Conservation (phyloP, 2,797 vertebrate genomes). For the Thamnophis elegans region DNA sequence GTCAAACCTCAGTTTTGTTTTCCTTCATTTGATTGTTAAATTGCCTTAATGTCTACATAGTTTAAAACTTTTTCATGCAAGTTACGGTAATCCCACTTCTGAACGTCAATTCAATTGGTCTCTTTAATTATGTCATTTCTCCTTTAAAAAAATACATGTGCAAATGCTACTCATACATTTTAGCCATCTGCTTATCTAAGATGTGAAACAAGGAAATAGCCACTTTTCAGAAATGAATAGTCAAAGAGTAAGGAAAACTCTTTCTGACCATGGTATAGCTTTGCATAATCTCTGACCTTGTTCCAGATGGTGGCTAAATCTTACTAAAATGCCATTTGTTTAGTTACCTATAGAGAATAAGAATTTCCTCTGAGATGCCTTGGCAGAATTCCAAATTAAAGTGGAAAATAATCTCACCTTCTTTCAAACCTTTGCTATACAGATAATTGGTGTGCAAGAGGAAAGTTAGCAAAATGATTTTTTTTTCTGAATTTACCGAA, state of each 20-base stretch:
- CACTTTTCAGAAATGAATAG: neutral
- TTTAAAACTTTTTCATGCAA: neutral
- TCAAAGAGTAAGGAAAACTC: neutral
- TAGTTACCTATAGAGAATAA: neutral
- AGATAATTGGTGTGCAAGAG: neutral
- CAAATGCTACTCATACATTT: neutral
- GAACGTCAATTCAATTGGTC: neutral
- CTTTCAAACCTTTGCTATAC: neutral
- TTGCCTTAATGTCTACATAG: neutral
- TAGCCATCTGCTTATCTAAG: neutral
- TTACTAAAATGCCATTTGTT: neutral
- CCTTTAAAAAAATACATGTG: neutral
- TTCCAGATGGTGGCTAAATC: neutral
- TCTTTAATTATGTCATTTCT: conserved; percentile 2
- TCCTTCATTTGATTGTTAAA: neutral
- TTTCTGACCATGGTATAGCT: neutral
- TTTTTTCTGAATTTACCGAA: neutral
- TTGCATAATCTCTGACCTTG: neutral
- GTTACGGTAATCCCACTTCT: neutral
- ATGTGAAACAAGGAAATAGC: conserved; percentile 9
- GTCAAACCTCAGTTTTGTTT: conserved; percentile 1
- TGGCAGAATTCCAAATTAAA: neutral
- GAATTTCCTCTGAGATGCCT: neutral
- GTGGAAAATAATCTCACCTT: neutral
- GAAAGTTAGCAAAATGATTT: neutral